These are phyloP conservation scores for Chorisops tibialis DNA, from an alignment of 2,888 invertebrate genomes.

Conservation along the genomic window DNA sequence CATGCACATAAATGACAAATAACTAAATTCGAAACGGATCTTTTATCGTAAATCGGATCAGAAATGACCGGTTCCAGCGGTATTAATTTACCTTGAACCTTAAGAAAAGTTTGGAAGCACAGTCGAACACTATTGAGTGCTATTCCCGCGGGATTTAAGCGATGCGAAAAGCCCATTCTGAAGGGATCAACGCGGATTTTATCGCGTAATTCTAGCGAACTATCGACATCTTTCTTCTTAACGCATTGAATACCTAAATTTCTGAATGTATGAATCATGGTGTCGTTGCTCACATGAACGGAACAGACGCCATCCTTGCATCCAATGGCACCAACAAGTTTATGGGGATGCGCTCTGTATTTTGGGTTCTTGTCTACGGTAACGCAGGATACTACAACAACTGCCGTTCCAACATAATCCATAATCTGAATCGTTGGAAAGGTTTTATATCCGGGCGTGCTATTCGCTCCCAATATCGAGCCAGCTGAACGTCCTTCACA, in stretches of 20 bases:
- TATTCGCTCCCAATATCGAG: constrained; percentile 81
- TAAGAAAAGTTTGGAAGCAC: constrained; percentile 87
- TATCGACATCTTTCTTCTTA: constrained; percentile 81
- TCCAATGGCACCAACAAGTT: constrained; percentile 74
- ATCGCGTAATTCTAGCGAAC: constrained; percentile 69
- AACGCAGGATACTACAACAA: constrained; percentile 86
- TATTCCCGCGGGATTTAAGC: constrained; percentile 72
- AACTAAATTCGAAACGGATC: constrained; percentile 82
- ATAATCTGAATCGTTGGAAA: constrained; percentile 81
- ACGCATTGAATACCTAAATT: constrained; percentile 92
- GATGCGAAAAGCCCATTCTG: constrained; percentile 76
- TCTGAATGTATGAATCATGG: constrained; percentile 71
- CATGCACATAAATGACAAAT: constrained; percentile 76
- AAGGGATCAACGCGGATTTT: constrained; percentile 83
- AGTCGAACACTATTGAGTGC: constrained; percentile 85
- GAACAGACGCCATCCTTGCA: constrained; percentile 85
- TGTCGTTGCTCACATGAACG: constrained; percentile 64
- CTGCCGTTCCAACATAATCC: constrained; percentile 72
- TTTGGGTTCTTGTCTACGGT: constrained; percentile 84
- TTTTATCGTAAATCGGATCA: constrained; percentile 87
- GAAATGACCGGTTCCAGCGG: constrained; percentile 73
- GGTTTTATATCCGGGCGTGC: constrained; percentile 78
- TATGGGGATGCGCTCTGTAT: constrained; percentile 57
- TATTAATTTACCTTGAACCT: constrained; percentile 61
- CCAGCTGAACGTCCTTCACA: constrained; percentile 91